Base-by-base conservation (phyloP, 2,113 vertebrate genomes). In the Colistium nudipinnis region DNA sequence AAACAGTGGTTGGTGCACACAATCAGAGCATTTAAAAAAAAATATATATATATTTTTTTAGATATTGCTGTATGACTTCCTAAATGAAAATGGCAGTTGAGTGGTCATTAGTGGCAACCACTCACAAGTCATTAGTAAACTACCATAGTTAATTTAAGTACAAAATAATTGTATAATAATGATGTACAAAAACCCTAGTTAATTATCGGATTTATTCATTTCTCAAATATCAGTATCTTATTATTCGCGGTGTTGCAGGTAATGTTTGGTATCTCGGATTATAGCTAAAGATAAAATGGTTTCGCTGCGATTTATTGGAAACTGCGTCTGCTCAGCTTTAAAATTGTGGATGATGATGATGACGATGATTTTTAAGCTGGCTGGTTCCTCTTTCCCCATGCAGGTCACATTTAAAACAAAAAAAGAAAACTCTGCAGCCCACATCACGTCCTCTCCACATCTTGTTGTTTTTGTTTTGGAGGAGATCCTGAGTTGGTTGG, bases 401-500 rank as follows among this genome's bases (percentile, higher is more conserved):
- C 30, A 20, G 41, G 33, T 60, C 51, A 31, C n/a, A 13, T 74
- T 35, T 49, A 64, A 44, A 41, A n/a, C n/a, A n/a, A n/a, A n/a
- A n/a, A n/a, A n/a, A n/a, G n/a, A n/a, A 61, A 57, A 28, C 30
- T 6, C 25, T 17, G n/a, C 11, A 9, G 35, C 4, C 7, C 14
- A 16, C 1, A 49, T 66, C 45, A 53, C 19, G 25, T 30, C 59
- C 52, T 13, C 11, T 11, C 63, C 49, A 14, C 59, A n/a, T n/a
- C n/a, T 49, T 36, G 45, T 51, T 69, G 47, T 55, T 68, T 39
- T 71, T 10, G 2, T 10, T 36, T 74, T 44, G 1, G 22, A 49
- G 10, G 27, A 36, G 31, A 61, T 82, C 71, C 70, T 43, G n/a
- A 78, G 52, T 68, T 87, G 88, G 86, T 80, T 88, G 85, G 60